Conservation (phyloP, 2,888 invertebrate genomes). For the Euclidia mi region DNA sequence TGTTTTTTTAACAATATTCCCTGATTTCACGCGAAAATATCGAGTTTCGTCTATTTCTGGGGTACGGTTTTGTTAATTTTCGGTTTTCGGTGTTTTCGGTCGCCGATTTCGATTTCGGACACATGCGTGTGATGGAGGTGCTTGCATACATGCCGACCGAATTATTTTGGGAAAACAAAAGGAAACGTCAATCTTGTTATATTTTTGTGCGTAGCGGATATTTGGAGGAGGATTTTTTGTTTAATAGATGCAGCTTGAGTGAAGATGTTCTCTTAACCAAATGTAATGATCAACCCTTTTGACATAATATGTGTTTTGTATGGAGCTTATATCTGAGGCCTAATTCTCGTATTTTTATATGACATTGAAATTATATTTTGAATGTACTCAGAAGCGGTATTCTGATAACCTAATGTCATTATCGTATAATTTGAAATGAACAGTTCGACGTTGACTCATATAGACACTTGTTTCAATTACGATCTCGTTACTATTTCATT, state of each 20-base stretch:
- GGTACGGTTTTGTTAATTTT: conserved; percentile 50
- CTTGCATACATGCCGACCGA: conserved; percentile 42
- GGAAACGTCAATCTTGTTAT: conserved; percentile 70
- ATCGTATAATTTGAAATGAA: too few species aligned
- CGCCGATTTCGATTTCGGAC: conserved; percentile 74
- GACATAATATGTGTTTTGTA: background rate
- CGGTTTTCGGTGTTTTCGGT: conserved; percentile 70
- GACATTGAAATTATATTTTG: too few species aligned
- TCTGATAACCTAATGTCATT: too few species aligned
- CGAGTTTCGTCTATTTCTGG: conserved; percentile 73
- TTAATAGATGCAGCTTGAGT: conserved; percentile 11
- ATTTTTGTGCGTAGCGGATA: conserved; percentile 52
- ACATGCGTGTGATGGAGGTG: conserved; percentile 80
- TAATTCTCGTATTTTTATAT: too few species aligned
- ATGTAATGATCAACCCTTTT: too few species aligned
- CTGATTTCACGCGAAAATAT: conserved; percentile 86
- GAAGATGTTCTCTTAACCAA: too few species aligned
- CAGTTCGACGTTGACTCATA: too few species aligned
- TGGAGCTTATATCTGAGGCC: too few species aligned
- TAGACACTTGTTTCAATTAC: too few species aligned
- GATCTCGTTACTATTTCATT: too few species aligned
- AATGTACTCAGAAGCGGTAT: too few species aligned
- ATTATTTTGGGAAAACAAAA: conserved; percentile 66
- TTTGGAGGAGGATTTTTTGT: conserved; percentile 47
- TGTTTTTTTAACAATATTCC: conserved; percentile 81